Base-by-base conservation (phyloP, 2,797 vertebrate species). In the Jordanella pulchra region DNA sequence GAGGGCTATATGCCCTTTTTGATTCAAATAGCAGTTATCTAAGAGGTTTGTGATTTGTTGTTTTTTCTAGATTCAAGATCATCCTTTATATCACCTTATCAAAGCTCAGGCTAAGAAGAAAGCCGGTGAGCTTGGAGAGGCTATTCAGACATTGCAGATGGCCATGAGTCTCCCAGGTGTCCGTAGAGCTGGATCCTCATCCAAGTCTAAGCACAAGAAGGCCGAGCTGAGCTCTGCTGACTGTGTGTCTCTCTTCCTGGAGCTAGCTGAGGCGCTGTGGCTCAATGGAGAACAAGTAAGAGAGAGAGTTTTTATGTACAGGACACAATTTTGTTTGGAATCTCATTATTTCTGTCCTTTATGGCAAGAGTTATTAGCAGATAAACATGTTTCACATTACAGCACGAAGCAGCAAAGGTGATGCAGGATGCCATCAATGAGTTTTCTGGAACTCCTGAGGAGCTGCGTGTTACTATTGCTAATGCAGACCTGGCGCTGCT, bases 401-500 rank as follows among this genome's bases (percentile, higher is more conserved):
- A 99, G 98, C 98, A 99, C 9, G 97, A 99, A 88, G 98, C 98
- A 65, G 94, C 97, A 84, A 97, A 98, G 91, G 93, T 98, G 81
- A 96, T 99, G 91, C 98, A 99, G 88, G 98, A 99, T 0, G 96
- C 97, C 74, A 97, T 98, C 88, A 97, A 96, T 68, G 97, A 99
- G 91, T 99, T 99, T 90, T 96, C 96, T 0, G 97, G 97, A 76
- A 97, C 97, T 1, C 86, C 96, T 0, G 98, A 99, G 89, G 98
- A 99, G 65, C 76, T 98, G 0, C 95, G 97, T 5, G 94, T 98
- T 69, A 95, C 96, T 56, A 96, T 99, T 77, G 96, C 96, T 66
- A 97, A 98, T 9, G 95, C 97, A 1, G 97, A 99, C 85, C 90
- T 99, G 61, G 95, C 96, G 27, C 89, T 99, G 92, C 85, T 94